Evolutionary conservation across 2,113 vertebrate genomes (phyloP).

Genomic region (Vireo altiloquus): DNA sequence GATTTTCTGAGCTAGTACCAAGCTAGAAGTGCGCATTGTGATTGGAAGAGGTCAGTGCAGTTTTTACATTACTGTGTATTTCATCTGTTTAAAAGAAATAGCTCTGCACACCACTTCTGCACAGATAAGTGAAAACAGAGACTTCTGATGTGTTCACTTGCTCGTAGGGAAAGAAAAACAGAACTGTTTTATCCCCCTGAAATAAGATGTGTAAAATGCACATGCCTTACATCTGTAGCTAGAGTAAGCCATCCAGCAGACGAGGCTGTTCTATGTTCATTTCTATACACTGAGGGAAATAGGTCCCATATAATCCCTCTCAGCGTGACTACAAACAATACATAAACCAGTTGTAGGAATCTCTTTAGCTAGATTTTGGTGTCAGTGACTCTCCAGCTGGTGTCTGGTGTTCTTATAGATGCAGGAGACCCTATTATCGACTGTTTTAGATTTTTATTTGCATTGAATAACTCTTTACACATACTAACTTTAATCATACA

Average conservation of each 20-base stretch:
- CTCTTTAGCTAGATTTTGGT: neutral
- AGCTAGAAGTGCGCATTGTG: neutral
- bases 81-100: neutral
- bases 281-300: neutral
- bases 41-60: neutral
- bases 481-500: neutral
- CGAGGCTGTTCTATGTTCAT: neutral
- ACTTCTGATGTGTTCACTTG: neutral
- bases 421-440: neutral
- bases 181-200: neutral
- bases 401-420: neutral
- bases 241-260: neutral
- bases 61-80: neutral
- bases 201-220: neutral
- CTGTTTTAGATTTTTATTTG: neutral
- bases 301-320: neutral
- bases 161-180: neutral
- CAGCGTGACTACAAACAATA: neutral
- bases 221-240: neutral
- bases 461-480: neutral
- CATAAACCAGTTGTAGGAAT: neutral
- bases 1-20: neutral
- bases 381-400: neutral
- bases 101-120: neutral
- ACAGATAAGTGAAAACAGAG: neutral